A percentile compares a stretch with the other conserved stretches of the same genome.
phyloP scores from a whole-genome alignment of 2,888 invertebrate genomes.

The Hemithea aestivaria region DNA sequence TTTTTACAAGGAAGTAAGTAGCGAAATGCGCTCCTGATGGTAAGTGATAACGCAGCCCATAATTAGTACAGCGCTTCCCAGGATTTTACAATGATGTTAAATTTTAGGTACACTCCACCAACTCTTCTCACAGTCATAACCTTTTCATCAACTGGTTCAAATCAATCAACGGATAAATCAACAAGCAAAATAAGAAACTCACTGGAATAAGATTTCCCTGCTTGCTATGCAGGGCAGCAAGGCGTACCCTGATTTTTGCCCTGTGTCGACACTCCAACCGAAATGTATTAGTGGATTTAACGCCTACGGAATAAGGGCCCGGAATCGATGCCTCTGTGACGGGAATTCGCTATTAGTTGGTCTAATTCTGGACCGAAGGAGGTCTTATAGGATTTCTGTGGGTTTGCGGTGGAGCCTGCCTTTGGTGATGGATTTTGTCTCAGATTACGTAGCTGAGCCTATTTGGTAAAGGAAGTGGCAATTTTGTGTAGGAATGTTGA shows the following conservation, averaged over 20 bases:
- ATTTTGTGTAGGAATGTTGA: too few relatives aligned
- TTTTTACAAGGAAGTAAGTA: too few relatives aligned
- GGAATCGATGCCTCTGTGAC: slow-evolving; percentile 52
- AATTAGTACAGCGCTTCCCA: too few relatives aligned
- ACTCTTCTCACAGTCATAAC: too few relatives aligned
- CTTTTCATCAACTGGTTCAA: too few relatives aligned
- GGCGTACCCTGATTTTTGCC: slow-evolving; percentile 69
- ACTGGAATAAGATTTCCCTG: slow-evolving; percentile 43
- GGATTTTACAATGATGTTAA: too few relatives aligned
- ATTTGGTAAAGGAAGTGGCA: too few relatives aligned
- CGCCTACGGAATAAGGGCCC: slow-evolving; percentile 60
- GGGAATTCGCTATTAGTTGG: slow-evolving; percentile 57
- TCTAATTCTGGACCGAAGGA: slow-evolving; percentile 24
- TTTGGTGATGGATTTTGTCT: slow-evolving; percentile 4
- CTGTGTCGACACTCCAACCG: slow-evolving; percentile 64
- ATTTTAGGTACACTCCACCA: too few relatives aligned
- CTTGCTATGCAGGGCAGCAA: slow-evolving; percentile 70
- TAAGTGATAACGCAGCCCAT: too few relatives aligned
- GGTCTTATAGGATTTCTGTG: slow-evolving; percentile 24
- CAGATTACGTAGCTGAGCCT: background rate
- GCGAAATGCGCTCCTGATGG: too few relatives aligned
- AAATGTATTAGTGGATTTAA: slow-evolving; percentile 75
- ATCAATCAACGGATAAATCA: slow-evolving; percentile 13
- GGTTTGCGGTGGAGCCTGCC: slow-evolving; percentile 5
- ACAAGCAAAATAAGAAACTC: slow-evolving; percentile 28